Conservation (phyloP, 1,140 invertebrate species). For the Dinoponera quadriceps region DNA sequence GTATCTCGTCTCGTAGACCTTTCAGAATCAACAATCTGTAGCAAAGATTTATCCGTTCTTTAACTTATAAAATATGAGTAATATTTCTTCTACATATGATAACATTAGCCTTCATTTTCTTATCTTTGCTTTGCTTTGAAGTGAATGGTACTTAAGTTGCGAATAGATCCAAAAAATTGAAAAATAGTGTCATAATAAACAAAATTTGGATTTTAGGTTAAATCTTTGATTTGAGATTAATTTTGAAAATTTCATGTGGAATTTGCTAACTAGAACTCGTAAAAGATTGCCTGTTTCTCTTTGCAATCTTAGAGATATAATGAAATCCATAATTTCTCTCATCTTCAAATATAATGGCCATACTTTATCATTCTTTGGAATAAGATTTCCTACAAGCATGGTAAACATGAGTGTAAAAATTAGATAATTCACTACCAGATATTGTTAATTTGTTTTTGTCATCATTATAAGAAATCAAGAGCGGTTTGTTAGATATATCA, state of each 20-base stretch:
- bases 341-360: slow-evolving; percentile 49
- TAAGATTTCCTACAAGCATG: slow-evolving; percentile 28
- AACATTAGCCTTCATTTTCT: slow-evolving; percentile 11
- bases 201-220: slow-evolving; percentile 26
- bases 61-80: slow-evolving; percentile 17
- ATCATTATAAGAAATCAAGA: slow-evolving; percentile 18
- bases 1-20: too few species aligned
- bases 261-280: slow-evolving; percentile 12
- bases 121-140: slow-evolving; percentile 25
- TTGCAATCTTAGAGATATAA: slow-evolving; percentile 20
- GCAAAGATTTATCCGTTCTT: not conserved
- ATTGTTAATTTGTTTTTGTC: slow-evolving; percentile 32
- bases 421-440: slow-evolving; percentile 30
- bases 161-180: slow-evolving; percentile 30
- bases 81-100: slow-evolving; percentile 24
- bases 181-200: slow-evolving; percentile 30
- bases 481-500: slow-evolving; percentile 19
- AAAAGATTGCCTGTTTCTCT: slow-evolving; percentile 19
- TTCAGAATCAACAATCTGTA: slow-evolving; percentile 7
- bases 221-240: slow-evolving; percentile 23
- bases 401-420: slow-evolving; percentile 35
- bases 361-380: slow-evolving; percentile 19
- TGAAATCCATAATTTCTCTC: slow-evolving; percentile 29
- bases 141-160: slow-evolving; percentile 23
- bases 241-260: slow-evolving; percentile 19